Base-by-base conservation (phyloP, 2,113 vertebrate species). In the Cyanocitta stelleri region DNA sequence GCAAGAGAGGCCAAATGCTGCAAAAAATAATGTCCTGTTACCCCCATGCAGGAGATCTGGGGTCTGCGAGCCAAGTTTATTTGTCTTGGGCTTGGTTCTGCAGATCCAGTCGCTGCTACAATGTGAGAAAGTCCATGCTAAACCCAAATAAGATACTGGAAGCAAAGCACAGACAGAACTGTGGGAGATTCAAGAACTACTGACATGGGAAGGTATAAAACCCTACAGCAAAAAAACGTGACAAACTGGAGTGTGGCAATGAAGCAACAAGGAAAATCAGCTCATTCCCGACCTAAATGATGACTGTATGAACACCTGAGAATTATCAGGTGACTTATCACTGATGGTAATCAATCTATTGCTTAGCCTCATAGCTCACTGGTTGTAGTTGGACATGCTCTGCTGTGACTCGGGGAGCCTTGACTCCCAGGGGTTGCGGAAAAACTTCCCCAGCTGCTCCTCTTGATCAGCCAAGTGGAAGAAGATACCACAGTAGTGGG, bases 11-110 rank as follows among this genome's bases (percentile, higher is more conserved):
- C 7, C 16, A 72, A 88, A 56, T 39, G 13, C 55, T 14, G 19
- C 5, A 68, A 71, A 78, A 77, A 73, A 15, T 11, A 54, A 55
- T 16, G 5, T 37, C 17, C 2, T 30, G 3, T 63, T 83, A 46
- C 6, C 4, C 5, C 6, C 0, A 1, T 16, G 22, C 20, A 83
- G 26, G 11, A 30, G 11, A 37, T 67, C 48, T 4, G 12, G 0
- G 2, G 21, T 56, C 29, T 90, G n/a, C 1, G 2, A 75, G 2
- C 8, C 29, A 74, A 61, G 13, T 39, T 56, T n/a, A 3, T 13
- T 8, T 16, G 20, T 55, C 26, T 26, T 32, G 23, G 33, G 11
- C 30, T 78, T 2, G 0, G 21, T 85, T 87, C 74, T 64, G 64
- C 22, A 62, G 55, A 66, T 56, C 16, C 13, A 77, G 2, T 32